These are phyloP conservation scores for Acrossocheilus fasciatus DNA, from an alignment of 2,797 vertebrate species.

Conservation along the genomic window DNA sequence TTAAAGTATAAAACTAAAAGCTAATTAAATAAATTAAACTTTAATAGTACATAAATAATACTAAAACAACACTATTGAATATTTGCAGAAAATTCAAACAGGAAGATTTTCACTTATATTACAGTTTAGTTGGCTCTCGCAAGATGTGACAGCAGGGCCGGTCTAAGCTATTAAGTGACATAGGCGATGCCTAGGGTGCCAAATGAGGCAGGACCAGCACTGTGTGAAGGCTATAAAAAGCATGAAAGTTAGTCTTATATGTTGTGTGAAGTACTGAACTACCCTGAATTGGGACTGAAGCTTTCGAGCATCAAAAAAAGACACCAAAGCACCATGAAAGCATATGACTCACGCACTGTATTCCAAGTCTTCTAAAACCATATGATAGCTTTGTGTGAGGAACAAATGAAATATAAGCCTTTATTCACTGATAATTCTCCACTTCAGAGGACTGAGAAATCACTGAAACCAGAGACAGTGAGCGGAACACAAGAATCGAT, in stretches of 20 bases:
- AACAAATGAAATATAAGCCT: not conserved
- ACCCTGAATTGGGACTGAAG: not conserved
- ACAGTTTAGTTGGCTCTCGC: not conserved
- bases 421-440: not conserved
- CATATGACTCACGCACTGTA: not conserved
- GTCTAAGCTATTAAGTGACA: not conserved
- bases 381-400: not conserved
- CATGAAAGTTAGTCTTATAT: not conserved
- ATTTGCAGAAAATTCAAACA: not conserved
- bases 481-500: not conserved
- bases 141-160: not conserved
- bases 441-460: not conserved
- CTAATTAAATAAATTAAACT: not conserved
- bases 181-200: not conserved
- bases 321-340: constrained; percentile 8
- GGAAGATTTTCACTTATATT: no score
- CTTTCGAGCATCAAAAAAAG: not conserved
- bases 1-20: not conserved
- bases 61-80: not conserved
- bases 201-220: not conserved
- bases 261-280: not conserved
- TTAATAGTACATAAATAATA: not conserved
- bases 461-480: not conserved
- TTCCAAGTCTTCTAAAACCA: not conserved
- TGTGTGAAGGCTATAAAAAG: not conserved